A percentile compares a stretch with the other conserved stretches of the same genome.
phyloP scores from a whole-genome alignment of 2,113 vertebrate genomes.

The Boleophthalmus pectinirostris region DNA sequence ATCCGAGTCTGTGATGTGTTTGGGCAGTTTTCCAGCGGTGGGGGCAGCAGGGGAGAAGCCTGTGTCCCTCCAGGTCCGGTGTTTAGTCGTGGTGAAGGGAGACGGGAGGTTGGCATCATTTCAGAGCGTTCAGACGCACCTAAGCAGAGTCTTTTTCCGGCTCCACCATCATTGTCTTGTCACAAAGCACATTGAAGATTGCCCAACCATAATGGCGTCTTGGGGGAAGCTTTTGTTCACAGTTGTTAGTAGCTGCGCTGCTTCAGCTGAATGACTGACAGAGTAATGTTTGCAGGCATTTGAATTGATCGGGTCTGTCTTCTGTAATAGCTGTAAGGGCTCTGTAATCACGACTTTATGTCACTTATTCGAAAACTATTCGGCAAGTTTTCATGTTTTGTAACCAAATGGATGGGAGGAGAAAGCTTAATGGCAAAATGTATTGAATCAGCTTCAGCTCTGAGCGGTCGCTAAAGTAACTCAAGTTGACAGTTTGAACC shows the following conservation, averaged over 20 bases:
- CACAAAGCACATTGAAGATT: conserved; percentile 15
- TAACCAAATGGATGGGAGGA: too few relatives aligned
- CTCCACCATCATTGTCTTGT: conserved; percentile 4
- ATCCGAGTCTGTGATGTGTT: too few relatives aligned
- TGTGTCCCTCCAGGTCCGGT: too few relatives aligned
- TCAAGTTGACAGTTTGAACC: too few relatives aligned
- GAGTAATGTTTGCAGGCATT: conserved; percentile 10
- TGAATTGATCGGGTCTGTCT: conserved; percentile 33
- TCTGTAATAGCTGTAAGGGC: conserved; percentile 14
- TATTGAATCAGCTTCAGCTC: too few relatives aligned
- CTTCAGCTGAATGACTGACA: conserved; percentile 22
- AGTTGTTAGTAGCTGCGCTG: conserved; percentile 11
- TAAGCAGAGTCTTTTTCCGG: conserved; percentile 7
- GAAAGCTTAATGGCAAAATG: too few relatives aligned
- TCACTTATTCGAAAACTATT: conserved; percentile 34
- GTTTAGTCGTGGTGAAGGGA: too few relatives aligned
- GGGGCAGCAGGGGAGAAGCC: too few relatives aligned
- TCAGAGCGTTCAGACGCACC: conserved; percentile 4
- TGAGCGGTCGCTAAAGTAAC: too few relatives aligned
- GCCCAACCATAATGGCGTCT: conserved; percentile 8
- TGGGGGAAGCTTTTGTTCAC: conserved; percentile 20
- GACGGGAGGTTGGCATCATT: neutral
- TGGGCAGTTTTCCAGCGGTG: too few relatives aligned
- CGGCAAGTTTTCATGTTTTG: neutral
- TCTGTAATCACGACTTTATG: conserved; percentile 13